Conservation (phyloP, 2,888 invertebrate genomes). For the Andrena praecox region DNA sequence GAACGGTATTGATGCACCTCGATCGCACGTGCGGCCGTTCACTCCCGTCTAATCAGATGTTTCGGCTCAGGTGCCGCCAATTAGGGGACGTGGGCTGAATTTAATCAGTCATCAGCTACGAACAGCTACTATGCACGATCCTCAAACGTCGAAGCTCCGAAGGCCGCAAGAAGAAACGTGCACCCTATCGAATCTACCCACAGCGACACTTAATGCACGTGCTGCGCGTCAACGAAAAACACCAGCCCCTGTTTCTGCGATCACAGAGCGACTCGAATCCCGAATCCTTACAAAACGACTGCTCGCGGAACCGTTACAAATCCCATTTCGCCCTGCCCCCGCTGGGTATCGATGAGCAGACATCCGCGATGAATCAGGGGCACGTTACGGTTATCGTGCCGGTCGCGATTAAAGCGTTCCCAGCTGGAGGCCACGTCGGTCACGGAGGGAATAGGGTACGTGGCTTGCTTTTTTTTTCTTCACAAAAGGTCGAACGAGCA, state of each 20-base stretch:
- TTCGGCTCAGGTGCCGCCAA: slow-evolving; percentile 31
- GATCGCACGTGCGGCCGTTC: slow-evolving; percentile 23
- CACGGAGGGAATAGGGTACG: background rate
- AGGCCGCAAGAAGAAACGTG: background rate
- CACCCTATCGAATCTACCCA: too few species aligned
- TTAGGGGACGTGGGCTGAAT: slow-evolving; percentile 40
- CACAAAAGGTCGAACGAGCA: background rate
- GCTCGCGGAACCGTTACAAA: slow-evolving; percentile 18
- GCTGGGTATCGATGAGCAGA: background rate
- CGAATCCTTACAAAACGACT: slow-evolving; percentile 40
- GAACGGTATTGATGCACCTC: slow-evolving; percentile 12
- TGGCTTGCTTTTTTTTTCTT: background rate
- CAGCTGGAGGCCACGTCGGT: background rate
- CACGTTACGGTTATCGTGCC: slow-evolving; percentile 26
- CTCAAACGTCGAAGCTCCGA: background rate
- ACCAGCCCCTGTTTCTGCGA: too few species aligned
- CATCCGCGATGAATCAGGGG: slow-evolving; percentile 22
- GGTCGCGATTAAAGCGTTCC: background rate
- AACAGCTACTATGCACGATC: background rate
- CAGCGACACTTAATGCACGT: too few species aligned
- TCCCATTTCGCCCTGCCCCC: slow-evolving; percentile 25
- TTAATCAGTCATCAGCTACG: slow-evolving; percentile 30
- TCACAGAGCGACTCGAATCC: background rate
- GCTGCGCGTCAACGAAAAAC: too few species aligned
- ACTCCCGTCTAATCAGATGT: slow-evolving; percentile 30